Evolutionary conservation across 2,797 vertebrate genomes (phyloP).

Genomic region (Megaceryle alcyon): DNA sequence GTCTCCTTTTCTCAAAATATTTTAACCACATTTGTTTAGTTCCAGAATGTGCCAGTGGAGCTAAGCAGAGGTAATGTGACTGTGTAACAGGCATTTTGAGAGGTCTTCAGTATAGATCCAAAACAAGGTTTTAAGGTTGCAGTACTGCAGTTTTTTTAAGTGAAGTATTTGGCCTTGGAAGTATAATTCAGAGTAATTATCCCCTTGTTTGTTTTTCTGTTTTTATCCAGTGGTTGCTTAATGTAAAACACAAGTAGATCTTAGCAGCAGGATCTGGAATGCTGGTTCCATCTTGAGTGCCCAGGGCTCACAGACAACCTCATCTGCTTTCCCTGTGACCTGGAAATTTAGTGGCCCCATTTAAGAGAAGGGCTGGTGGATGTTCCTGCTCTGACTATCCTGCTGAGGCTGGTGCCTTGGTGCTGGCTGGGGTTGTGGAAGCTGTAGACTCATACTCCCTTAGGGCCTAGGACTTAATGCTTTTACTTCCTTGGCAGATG

Average conservation of each 20-base stretch:
- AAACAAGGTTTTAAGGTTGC: background rate
- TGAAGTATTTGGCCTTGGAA: background rate
- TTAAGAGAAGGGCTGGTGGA: background rate
- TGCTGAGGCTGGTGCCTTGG: background rate
- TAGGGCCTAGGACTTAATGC: background rate
- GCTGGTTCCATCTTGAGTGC: background rate
- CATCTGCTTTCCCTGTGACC: background rate
- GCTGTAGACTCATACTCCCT: background rate
- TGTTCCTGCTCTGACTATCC: background rate
- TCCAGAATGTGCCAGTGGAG: background rate
- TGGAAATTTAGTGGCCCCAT: background rate
- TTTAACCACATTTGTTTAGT: background rate
- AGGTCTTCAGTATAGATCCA: background rate
- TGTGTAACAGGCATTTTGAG: background rate
- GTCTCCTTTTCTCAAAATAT: background rate
- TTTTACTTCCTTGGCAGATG: slow-evolving; percentile 30
- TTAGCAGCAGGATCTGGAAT: background rate
- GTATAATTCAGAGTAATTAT: background rate
- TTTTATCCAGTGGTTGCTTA: background rate
- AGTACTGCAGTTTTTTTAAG: background rate
- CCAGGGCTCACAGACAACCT: background rate
- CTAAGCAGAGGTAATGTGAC: background rate
- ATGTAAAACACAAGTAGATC: background rate
- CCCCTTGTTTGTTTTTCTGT: background rate
- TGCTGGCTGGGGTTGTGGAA: background rate